Evolutionary conservation across 1,140 invertebrate species (phyloP), one percentile per base, ranked within the genome.

Genomic region (Heliconius hewitsoni): DNA sequence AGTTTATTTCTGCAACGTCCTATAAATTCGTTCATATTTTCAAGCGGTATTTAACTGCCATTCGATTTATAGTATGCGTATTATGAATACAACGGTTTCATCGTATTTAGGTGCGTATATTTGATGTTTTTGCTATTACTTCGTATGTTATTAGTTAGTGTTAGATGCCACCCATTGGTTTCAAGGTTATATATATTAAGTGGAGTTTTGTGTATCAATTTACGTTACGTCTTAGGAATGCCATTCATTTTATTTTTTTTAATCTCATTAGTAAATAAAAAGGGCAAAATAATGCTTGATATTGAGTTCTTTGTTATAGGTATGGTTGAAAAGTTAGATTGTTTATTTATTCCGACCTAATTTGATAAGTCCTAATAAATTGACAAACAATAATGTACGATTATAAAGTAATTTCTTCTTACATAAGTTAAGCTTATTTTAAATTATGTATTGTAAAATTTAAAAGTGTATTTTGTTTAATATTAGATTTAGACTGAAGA

Each of bases 81-180:
- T 82, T 84, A 89, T 89, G 88, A 87, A 88, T 83, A 87, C 86
- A 84, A 87, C 85, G 77, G 82, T 83, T 74, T 83, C 87, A 23
- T 86, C 78, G 76, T 85, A 84, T 79, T 86, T 87, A 85, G 88
- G 88, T 89, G 82, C 75, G 81, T 84, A 66, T 30, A 23, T 66
- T 66, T 30, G 5, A 27, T 66, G 13, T 30, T 66, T 27, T 66
- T 66, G 3, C 60, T 23, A 27, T 66, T 27, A 27, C 18, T 52
- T 52, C n/a, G n/a, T 27, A 60, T n/a, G 60, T 66, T 27, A 11
- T 27, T 66, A 66, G 3, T 13, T 57, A 30, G 60, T 66, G 27
- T 66, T 9, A 8, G n/a, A 57, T 13, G 60, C 9, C 23, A 16
- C 60, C 60, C 60, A 66, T 27, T 66, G 60, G 5, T 66, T n/a